These are phyloP conservation scores for Chrysolina haemoptera DNA, from an alignment of 2,888 invertebrate species.

Conservation along the genomic window DNA sequence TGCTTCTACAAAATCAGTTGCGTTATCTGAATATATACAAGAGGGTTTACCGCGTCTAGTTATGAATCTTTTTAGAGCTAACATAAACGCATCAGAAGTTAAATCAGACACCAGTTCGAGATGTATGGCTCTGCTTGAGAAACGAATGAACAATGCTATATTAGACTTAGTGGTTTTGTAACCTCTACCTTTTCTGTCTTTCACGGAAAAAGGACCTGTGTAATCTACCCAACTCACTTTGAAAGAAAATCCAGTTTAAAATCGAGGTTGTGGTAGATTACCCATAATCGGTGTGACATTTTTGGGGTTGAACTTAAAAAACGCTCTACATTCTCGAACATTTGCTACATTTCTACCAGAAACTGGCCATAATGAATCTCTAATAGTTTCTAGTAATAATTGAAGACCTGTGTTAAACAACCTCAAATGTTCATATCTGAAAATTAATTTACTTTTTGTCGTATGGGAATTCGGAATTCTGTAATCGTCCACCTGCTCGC, in stretches of 20 bases:
- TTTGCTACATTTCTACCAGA: too few relatives aligned
- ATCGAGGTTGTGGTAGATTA: too few relatives aligned
- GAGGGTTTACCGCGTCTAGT: slow-evolving; percentile 43
- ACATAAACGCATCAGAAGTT: slow-evolving; percentile 43
- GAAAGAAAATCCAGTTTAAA: too few relatives aligned
- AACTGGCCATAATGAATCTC: neutral
- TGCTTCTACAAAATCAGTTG: slow-evolving; percentile 49
- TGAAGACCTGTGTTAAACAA: too few relatives aligned
- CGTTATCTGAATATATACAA: slow-evolving; percentile 49
- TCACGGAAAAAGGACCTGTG: neutral
- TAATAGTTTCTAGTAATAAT: neutral
- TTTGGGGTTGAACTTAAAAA: too few relatives aligned
- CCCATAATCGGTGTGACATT: too few relatives aligned
- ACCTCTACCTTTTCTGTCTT: neutral
- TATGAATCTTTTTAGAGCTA: slow-evolving; percentile 47
- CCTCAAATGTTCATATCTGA: too few relatives aligned
- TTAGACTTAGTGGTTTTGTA: neutral
- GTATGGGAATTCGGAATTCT: too few relatives aligned
- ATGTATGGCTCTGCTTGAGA: slow-evolving; percentile 47
- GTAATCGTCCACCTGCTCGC: too few relatives aligned
- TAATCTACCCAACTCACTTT: too few relatives aligned
- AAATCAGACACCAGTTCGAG: slow-evolving; percentile 46
- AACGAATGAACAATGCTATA: slow-evolving; percentile 49
- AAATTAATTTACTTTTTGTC: too few relatives aligned
- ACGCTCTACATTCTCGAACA: too few relatives aligned